Base-by-base conservation (phyloP, 2,797 vertebrate species). In the Periparus ater region DNA sequence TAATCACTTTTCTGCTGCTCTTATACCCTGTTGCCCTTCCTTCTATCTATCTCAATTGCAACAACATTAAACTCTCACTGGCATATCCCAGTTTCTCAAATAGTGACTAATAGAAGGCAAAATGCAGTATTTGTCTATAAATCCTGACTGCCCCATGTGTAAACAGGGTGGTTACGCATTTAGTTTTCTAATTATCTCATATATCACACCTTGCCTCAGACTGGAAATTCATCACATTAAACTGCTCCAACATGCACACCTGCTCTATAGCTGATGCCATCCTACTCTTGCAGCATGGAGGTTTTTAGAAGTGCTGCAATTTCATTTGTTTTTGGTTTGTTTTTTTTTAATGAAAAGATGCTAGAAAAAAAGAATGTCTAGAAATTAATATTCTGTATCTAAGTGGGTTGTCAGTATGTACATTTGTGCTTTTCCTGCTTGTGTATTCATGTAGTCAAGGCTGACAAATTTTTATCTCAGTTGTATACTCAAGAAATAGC, bases 1-100 rank as follows among this genome's bases (percentile, higher is more conserved):
- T n/a, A 98, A 95, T 30, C 98, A 93, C 85, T 98, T 98, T 95
- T 97, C 97, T 0, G 97, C 97, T 0, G 30, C 12, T 78, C n/a
- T 78, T 44, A 50, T 22, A n/a, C 17, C 23, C 11, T 14, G 96
- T 90, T 97, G 93, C 21, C 54, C 91, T 54, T 97, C 34, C 3
- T 77, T 97, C 70, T 72, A 95, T 83, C 94, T 58, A 11, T 81
- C 65, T 47, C 74, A 85, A 54, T 85, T 68, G 72, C 11, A 26
- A 11, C n/a, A 63, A 38, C 36, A 68, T 71, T 27, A 22, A 83
- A 81, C 47, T 50, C 60, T 26, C 30, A 2, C 10, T 19, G 30
- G 48, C 57, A 54, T 67, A 81, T 83, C 66, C 25, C 30, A 51
- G 25, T 20, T 73, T 91, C 32, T 79, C 76, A 82, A 57, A 45